phyloP scores from a whole-genome alignment of 2,797 vertebrate genomes.

The Anableps anableps region DNA sequence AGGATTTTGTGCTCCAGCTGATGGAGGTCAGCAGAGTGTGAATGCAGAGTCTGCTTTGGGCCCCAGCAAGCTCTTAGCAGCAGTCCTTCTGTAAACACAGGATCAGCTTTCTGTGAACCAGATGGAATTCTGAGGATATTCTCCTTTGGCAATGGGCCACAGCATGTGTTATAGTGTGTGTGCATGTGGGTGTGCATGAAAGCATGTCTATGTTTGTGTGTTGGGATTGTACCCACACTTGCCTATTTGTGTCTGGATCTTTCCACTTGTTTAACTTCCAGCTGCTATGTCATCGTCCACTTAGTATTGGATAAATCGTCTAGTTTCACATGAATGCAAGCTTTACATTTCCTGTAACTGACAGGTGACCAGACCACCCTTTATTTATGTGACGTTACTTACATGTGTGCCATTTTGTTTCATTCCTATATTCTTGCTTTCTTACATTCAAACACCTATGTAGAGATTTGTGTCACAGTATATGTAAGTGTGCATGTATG shows the following conservation, averaged over 20 bases:
- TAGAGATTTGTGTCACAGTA: neutral
- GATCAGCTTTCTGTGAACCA: conserved; percentile 48
- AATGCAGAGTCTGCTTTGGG: conserved; percentile 44
- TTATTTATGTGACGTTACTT: conserved; percentile 7
- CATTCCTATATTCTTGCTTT: neutral
- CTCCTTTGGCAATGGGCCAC: conserved; percentile 39
- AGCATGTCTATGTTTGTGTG: neutral
- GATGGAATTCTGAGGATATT: conserved; percentile 47
- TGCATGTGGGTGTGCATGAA: neutral
- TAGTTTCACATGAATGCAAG: conserved; percentile 27
- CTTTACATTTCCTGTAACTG: conserved; percentile 43
- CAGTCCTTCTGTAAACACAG: conserved; percentile 30
- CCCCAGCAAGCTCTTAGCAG: conserved; percentile 45
- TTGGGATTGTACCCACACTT: neutral
- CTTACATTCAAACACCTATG: neutral
- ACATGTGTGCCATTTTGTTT: conserved; percentile 16
- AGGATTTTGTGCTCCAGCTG: conserved; percentile 31
- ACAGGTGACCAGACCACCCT: conserved; percentile 18
- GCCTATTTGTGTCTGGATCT: conserved; percentile 27
- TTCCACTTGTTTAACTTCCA: conserved; percentile 39
- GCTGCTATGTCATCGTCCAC: conserved; percentile 27
- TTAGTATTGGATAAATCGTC: conserved; percentile 52
- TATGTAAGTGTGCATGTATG: neutral
- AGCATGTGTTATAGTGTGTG: conserved; percentile 11
- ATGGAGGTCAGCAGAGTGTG: conserved; percentile 54